A percentile compares a stretch with the other conserved stretches of the same genome.
These are phyloP conservation scores for Philonicus albiceps DNA, from an alignment of 2,888 invertebrate species.

Conservation along the genomic window DNA sequence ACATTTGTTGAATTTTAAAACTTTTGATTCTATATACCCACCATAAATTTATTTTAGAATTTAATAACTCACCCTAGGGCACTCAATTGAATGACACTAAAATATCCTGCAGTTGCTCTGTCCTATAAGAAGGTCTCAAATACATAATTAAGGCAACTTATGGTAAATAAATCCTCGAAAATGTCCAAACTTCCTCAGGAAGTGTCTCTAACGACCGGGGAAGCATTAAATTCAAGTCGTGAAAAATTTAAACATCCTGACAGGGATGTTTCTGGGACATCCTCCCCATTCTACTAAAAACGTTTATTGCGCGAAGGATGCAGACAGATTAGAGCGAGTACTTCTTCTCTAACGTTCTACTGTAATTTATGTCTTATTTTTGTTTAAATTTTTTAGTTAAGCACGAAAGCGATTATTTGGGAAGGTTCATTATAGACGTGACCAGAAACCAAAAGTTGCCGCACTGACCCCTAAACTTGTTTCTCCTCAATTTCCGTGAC, in stretches of 20 bases:
- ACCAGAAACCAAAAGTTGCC: background rate
- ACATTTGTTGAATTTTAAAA: background rate
- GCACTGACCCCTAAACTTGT: constrained; percentile 20
- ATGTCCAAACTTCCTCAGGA: background rate
- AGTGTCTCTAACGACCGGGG: background rate
- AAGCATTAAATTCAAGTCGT: background rate
- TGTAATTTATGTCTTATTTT: constrained; percentile 25
- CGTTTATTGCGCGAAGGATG: background rate
- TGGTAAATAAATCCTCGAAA: background rate
- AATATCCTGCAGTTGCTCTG: background rate
- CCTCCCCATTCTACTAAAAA: background rate
- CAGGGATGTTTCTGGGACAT: background rate
- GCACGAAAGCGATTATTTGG: constrained; percentile 31
- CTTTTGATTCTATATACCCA: background rate
- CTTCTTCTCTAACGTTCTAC: background rate
- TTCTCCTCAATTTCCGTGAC: constrained; percentile 21
- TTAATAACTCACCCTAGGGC: background rate
- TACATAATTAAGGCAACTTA: background rate
- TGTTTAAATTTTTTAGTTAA: constrained; percentile 32
- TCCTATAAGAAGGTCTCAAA: background rate
- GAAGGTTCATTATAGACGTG: constrained; percentile 24
- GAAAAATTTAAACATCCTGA: background rate
- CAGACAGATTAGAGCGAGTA: background rate
- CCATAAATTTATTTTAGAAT: background rate
- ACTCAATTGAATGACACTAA: background rate